phyloP scores from a whole-genome alignment of 2,113 vertebrate species.

The Felis catus region F.catus_Fca126_mat1.0 CM031417.1:15549001-15549500 shows the following conservation, averaged over 20 bases:
- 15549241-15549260: neutral
- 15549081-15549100: neutral
- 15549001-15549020: constrained; percentile 67
- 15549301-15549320: neutral
- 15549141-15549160: neutral
- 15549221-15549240: rapidly evolving
- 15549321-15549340: neutral
- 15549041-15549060: neutral
- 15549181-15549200: neutral
- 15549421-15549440: neutral
- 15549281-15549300: neutral
- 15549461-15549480: neutral
- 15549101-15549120: neutral
- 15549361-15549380: neutral
- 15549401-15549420: neutral
- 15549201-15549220: neutral
- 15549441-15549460: neutral
- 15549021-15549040: neutral
- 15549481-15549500: neutral
- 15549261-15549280: neutral
- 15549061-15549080: neutral
- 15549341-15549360: neutral
- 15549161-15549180: neutral
- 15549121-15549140: neutral
- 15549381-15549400: neutral